These are phyloP conservation scores for Sebastes fasciatus DNA, from an alignment of 2,113 vertebrate genomes.

Conservation along the genomic window DNA sequence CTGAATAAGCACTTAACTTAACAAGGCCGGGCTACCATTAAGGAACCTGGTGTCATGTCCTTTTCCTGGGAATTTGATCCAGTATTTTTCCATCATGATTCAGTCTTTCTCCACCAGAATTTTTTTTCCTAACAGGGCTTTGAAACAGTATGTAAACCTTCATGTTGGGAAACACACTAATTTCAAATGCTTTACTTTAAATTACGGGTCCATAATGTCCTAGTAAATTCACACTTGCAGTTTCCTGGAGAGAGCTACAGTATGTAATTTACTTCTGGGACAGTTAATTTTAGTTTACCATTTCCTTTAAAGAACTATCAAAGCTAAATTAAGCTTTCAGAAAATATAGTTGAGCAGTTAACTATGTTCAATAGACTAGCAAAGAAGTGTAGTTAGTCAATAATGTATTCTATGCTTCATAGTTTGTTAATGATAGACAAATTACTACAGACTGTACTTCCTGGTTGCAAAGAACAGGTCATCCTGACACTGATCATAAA, in stretches of 20 bases:
- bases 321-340: no score
- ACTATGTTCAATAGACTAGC: not conserved
- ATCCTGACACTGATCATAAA: not conserved
- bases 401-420: not conserved
- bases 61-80: not conserved
- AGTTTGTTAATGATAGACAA: not conserved
- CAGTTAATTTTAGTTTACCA: not conserved
- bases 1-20: not conserved
- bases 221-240: not conserved
- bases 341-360: not conserved
- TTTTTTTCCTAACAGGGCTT: not conserved
- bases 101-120: not conserved
- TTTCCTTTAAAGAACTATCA: not conserved
- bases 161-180: no score
- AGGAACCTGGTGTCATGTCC: not conserved
- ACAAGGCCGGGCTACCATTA: not conserved
- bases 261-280: not conserved
- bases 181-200: not conserved
- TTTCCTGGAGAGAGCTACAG: no score
- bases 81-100: conserved; percentile 31
- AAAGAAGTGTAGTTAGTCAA: not conserved
- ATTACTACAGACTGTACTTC: no score
- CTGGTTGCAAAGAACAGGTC: not conserved
- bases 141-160: not conserved
- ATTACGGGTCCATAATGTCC: not conserved